phyloP scores from a whole-genome alignment of 1,140 invertebrate genomes.

The Monochamus saltuarius region DNA sequence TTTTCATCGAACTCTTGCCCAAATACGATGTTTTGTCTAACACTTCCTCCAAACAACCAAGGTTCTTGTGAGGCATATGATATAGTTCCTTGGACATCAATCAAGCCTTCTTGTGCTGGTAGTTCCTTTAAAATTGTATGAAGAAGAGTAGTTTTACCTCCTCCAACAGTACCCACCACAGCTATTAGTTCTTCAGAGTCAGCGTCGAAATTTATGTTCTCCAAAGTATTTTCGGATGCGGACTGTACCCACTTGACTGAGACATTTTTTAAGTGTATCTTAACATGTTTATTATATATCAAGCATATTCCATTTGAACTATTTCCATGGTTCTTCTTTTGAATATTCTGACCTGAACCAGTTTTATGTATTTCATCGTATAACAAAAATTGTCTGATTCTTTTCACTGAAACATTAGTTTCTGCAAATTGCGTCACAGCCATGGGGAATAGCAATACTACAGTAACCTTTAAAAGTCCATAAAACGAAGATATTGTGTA shows the following conservation, averaged over 20 bases:
- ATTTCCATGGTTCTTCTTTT: no score
- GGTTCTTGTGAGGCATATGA: constrained; percentile 64
- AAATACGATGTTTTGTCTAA: constrained; percentile 66
- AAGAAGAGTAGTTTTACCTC: constrained; percentile 77
- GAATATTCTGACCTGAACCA: no score
- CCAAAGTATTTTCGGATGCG: constrained; percentile 58
- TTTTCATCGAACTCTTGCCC: constrained; percentile 50
- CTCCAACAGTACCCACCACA: constrained; percentile 70
- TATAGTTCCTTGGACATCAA: constrained; percentile 53
- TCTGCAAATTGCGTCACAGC: constrained; percentile 64
- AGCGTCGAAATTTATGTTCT: constrained; percentile 56
- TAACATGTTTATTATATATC: constrained; percentile 21
- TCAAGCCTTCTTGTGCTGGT: constrained; percentile 53
- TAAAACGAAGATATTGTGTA: constrained; percentile 73
- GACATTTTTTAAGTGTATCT: constrained; percentile 57
- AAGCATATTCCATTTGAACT: background rate
- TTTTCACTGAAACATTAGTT: constrained; percentile 65
- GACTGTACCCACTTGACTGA: constrained; percentile 62
- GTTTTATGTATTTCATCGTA: constrained; percentile 59
- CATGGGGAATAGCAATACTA: constrained; percentile 73
- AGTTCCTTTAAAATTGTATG: constrained; percentile 80
- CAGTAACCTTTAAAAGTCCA: constrained; percentile 67
- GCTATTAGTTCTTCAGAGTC: constrained; percentile 61
- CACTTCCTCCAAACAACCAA: constrained; percentile 57
- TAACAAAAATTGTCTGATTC: constrained; percentile 69